Evolutionary conservation across 2,888 invertebrate genomes (phyloP).

Genomic region (Chaitophorus viminalis): DNA sequence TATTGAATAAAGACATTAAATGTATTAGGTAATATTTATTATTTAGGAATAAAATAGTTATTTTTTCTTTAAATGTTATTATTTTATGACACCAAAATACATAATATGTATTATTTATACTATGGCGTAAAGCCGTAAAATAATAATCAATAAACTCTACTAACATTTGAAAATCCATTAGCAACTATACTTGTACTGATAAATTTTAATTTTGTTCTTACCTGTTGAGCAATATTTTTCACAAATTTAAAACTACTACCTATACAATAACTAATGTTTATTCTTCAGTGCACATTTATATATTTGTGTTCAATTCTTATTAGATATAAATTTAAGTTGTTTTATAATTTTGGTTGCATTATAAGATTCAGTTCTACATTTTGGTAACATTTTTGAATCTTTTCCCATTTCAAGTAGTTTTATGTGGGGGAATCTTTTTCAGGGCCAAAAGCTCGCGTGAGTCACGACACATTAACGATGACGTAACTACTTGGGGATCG

Average conservation of each 20-base stretch:
- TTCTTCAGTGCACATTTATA: neutral
- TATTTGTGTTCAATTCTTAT: neutral
- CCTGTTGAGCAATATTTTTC: neutral
- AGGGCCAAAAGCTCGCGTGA: slow-evolving; percentile 46
- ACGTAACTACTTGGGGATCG: slow-evolving; percentile 52
- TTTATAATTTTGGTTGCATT: neutral
- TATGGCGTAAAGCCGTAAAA: neutral
- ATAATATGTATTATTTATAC: neutral
- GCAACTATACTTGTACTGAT: no score
- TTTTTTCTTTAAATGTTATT: neutral
- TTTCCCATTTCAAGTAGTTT: neutral
- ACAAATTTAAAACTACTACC: neutral
- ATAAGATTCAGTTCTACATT: neutral
- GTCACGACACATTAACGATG: slow-evolving; percentile 45
- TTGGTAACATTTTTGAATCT: slow-evolving; percentile 9
- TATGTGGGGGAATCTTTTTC: slow-evolving; percentile 55
- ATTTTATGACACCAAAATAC: neutral
- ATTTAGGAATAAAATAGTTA: neutral
- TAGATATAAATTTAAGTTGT: neutral
- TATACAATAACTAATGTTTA: neutral
- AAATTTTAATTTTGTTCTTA: neutral
- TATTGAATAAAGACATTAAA: neutral
- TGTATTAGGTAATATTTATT: neutral
- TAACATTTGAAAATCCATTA: no score
- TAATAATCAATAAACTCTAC: neutral